phyloP scores from a whole-genome alignment of 92 coral and sea anemone species.

The Epizoanthus fatuus region DNA sequence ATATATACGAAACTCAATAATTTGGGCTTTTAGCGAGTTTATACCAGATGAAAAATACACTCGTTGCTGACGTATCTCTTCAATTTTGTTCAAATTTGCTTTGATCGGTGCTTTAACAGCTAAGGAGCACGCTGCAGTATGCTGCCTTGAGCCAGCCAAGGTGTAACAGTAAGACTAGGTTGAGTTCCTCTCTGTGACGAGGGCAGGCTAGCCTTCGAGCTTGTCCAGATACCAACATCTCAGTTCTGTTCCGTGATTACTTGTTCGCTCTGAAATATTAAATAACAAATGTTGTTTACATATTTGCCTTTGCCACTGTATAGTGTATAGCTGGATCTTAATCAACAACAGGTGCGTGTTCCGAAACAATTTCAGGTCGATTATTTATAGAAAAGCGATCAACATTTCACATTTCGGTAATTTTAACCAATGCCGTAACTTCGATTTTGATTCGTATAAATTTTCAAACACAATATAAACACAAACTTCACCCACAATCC shows the following conservation, averaged over 20 bases:
- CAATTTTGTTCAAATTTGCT: background rate
- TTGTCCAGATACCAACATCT: background rate
- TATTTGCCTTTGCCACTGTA: background rate
- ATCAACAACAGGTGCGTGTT: background rate
- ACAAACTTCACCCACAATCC: too few species aligned
- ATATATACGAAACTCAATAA: background rate
- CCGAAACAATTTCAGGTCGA: too few species aligned
- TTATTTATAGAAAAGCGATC: too few species aligned
- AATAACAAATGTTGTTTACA: background rate
- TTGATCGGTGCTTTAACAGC: background rate
- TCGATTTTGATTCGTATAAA: too few species aligned
- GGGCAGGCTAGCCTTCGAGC: background rate
- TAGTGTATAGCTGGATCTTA: background rate
- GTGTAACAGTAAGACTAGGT: background rate
- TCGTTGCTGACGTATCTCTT: background rate
- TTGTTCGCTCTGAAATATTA: background rate
- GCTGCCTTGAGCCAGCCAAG: background rate
- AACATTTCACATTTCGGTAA: too few species aligned
- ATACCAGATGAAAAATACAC: background rate
- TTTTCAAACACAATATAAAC: too few species aligned
- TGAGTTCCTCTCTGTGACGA: background rate
- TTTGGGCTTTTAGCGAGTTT: background rate
- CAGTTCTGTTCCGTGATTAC: background rate
- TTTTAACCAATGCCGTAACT: too few species aligned
- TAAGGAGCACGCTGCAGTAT: background rate